Base-by-base conservation (phyloP, 2,797 vertebrate genomes). In the Dallia pectoralis region DNA sequence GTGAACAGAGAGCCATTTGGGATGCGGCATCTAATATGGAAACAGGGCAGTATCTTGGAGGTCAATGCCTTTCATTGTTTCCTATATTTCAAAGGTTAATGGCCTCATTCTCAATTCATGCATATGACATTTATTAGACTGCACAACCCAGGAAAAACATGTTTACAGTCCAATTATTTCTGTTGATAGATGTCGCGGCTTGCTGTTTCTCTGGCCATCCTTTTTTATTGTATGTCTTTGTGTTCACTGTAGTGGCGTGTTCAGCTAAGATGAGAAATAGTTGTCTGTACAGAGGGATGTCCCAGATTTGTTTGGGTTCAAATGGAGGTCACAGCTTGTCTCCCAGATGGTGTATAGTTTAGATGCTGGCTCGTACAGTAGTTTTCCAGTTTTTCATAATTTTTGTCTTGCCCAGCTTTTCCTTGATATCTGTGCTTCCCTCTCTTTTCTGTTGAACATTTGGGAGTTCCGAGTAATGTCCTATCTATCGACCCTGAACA, bases 171-270 rank as follows among this genome's bases (percentile, higher is more conserved):
- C 4, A 62, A 62, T 62, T 62, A 30, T 71, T 79, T 71, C 47
- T 68, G 69, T 64, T 49, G 65, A 71, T 67, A 71, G 67, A 63
- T 53, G 73, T 68, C 59, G 32, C 53, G 68, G 78, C 73, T 73
- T 72, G 71, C 74, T 7, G 47, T 79, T 76, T 76, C 67, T 71
- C 61, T 62, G 61, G 51, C 51, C 51, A 53, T 2, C 51, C 4
- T 53, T 53, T n/a, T 53, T 5, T 53, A n/a, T 53, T 53, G n/a
- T 18, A 62, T 29, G 27, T 25, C 27, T 61, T 14, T 29, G 25
- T 27, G 59, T 62, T 62, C 25, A 29, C 30, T 62, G 16, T n/a
- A 19, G 22, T 8, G 11, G 15, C 27, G 0, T 27, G 22, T 62
- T 62, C 6, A 2, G 2, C 4, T 29, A 11, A 61, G 22, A 25